These are phyloP conservation scores for Clunio marinus DNA, from an alignment of 2,888 invertebrate species.

Conservation along the genomic window DNA sequence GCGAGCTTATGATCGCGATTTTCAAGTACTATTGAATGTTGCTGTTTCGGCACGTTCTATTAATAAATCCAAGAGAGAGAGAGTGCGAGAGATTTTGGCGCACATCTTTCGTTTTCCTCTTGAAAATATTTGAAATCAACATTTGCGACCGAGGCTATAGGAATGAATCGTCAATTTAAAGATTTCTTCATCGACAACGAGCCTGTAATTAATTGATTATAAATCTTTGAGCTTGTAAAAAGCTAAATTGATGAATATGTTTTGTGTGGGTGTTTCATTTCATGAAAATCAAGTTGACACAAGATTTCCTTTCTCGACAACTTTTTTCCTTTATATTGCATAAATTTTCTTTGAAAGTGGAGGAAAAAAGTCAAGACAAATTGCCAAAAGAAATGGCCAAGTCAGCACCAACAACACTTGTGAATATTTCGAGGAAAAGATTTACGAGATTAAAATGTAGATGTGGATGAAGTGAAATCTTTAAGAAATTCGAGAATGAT, in stretches of 20 bases:
- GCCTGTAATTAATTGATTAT: too few species aligned
- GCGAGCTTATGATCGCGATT: neutral
- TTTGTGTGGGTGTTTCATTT: too few species aligned
- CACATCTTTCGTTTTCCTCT: neutral
- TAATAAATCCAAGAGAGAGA: too few species aligned
- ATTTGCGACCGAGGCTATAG: too few species aligned
- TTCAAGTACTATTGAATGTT: neutral
- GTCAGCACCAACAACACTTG: neutral
- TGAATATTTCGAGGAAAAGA: neutral
- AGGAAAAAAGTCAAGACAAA: too few species aligned
- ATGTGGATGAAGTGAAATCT: neutral
- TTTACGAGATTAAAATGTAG: slow-evolving; percentile 3
- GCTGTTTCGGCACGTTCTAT: neutral
- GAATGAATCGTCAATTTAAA: too few species aligned
- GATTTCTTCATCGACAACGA: too few species aligned
- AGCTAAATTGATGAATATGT: too few species aligned
- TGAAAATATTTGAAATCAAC: neutral
- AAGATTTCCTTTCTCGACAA: too few species aligned
- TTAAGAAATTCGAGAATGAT: neutral
- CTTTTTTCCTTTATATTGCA: too few species aligned
- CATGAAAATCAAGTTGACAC: too few species aligned
- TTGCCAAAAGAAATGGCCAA: slow-evolving; percentile 5
- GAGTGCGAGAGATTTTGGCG: neutral
- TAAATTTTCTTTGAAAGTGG: neutral
- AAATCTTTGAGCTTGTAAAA: too few species aligned